Evolutionary conservation across 2,888 invertebrate genomes (phyloP).

Genomic region (Oscheius sp.): DNA sequence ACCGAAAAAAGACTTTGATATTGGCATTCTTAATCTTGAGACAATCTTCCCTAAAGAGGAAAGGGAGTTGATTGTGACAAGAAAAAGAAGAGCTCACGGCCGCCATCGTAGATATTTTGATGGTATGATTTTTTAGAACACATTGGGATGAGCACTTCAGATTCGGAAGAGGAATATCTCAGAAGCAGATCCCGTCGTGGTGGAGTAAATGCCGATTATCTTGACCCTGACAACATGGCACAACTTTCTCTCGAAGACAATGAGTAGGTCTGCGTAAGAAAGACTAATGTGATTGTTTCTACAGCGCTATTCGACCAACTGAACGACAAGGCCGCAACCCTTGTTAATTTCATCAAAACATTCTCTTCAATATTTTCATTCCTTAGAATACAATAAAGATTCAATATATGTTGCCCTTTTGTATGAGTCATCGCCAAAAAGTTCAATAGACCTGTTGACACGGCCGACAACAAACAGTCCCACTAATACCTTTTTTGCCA

Average conservation of each 20-base stretch:
- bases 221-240: slow-evolving; percentile 42
- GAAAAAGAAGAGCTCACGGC: slow-evolving; percentile 41
- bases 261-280: slow-evolving; percentile 13
- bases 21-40: slow-evolving; percentile 53
- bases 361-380: not conserved
- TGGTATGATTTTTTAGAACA: not conserved
- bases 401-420: not conserved
- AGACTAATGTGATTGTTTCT: not conserved
- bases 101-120: not conserved
- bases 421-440: too few species aligned
- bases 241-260: not conserved
- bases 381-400: not conserved
- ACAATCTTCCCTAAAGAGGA: slow-evolving; percentile 52
- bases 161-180: not conserved
- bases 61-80: slow-evolving; percentile 48
- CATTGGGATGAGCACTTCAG: not conserved
- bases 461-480: too few species aligned
- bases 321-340: slow-evolving; percentile 29
- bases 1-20: slow-evolving; percentile 59
- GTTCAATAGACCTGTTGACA: too few species aligned
- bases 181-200: slow-evolving; percentile 1
- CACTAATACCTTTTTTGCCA: too few species aligned
- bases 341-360: slow-evolving; percentile 6
- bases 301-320: slow-evolving; percentile 5
- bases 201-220: slow-evolving; percentile 51